Conservation (phyloP, 2,888 invertebrate genomes). For the Bursaphelenchus okinawaensis region DNA sequence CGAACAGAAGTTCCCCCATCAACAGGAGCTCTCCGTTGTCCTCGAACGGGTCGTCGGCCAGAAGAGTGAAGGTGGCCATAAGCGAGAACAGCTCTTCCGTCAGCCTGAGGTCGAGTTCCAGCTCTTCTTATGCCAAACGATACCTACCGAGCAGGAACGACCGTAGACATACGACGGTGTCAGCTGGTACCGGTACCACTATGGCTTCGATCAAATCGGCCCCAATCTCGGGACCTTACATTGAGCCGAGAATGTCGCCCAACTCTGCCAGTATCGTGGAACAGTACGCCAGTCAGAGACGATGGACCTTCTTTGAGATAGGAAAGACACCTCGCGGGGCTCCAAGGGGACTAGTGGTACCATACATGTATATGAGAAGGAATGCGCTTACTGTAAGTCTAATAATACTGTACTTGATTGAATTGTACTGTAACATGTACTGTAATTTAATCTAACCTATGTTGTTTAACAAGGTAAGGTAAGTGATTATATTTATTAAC, state of each 20-base stretch:
- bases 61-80: slow-evolving; percentile 16
- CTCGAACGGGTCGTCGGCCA: slow-evolving; percentile 1
- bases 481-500: too few species aligned
- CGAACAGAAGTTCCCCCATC: not conserved
- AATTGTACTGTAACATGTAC: too few species aligned
- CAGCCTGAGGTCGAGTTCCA: slow-evolving; percentile 13
- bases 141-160: slow-evolving; percentile 27
- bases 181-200: slow-evolving; percentile 17
- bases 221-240: slow-evolving; percentile 14
- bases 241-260: not conserved
- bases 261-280: slow-evolving; percentile 4
- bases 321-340: slow-evolving; percentile 44
- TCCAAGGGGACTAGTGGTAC: slow-evolving; percentile 49
- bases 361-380: slow-evolving; percentile 35
- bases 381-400: not conserved
- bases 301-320: slow-evolving; percentile 56
- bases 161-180: slow-evolving; percentile 12
- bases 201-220: slow-evolving; percentile 30
- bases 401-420: too few species aligned
- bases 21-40: slow-evolving; percentile 7
- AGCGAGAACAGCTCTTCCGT: slow-evolving; percentile 25
- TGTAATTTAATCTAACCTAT: too few species aligned
- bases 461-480: too few species aligned
- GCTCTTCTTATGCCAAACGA: slow-evolving; percentile 23
- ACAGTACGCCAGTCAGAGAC: slow-evolving; percentile 23